Percentiles rank a stretch among this genome's conserved stretches.
These are phyloP conservation scores for Baccha elongata DNA, from an alignment of 2,888 invertebrate genomes.

Conservation along the genomic window DNA sequence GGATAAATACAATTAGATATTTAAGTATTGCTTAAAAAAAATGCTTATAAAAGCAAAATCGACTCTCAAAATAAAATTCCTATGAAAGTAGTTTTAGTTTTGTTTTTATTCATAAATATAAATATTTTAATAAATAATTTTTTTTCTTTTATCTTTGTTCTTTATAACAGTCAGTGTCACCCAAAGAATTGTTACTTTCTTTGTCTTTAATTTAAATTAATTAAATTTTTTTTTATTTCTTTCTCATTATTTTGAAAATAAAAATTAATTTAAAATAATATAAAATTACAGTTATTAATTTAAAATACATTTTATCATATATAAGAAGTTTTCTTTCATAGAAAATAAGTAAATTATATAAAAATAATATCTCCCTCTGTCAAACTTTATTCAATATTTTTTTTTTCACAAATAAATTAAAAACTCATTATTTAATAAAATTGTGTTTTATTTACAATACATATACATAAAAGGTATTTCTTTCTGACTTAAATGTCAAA, in stretches of 20 bases:
- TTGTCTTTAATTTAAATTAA: conserved; percentile 16
- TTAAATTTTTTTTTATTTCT: conserved; percentile 1
- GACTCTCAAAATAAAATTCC: conserved; percentile 41
- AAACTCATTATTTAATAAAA: conserved; percentile 52
- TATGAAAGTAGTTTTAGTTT: conserved; percentile 41
- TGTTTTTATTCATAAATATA: conserved; percentile 6
- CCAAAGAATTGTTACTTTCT: conserved; percentile 43
- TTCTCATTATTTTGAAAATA: conserved; percentile 13
- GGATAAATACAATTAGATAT: conserved; percentile 39
- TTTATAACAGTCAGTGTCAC: conserved; percentile 55
- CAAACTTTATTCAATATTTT: conserved; percentile 56
- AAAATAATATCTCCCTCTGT: conserved; percentile 38
- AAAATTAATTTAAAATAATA: background rate
- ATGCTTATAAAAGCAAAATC: background rate
- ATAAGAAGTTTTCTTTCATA: conserved; percentile 54
- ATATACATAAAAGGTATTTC: too few species aligned
- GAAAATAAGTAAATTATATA: conserved; percentile 32
- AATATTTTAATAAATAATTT: conserved; percentile 2
- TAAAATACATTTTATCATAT: too few species aligned
- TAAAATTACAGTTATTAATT: background rate
- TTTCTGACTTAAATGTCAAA: too few species aligned
- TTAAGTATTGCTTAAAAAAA: conserved; percentile 34
- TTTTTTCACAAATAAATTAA: conserved; percentile 64
- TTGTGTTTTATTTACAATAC: conserved; percentile 19
- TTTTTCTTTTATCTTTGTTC: conserved; percentile 29